phyloP scores from a whole-genome alignment of 37 sponge, comb jelly and placozoan genomes.

The Oopsacas minuta region DNA sequence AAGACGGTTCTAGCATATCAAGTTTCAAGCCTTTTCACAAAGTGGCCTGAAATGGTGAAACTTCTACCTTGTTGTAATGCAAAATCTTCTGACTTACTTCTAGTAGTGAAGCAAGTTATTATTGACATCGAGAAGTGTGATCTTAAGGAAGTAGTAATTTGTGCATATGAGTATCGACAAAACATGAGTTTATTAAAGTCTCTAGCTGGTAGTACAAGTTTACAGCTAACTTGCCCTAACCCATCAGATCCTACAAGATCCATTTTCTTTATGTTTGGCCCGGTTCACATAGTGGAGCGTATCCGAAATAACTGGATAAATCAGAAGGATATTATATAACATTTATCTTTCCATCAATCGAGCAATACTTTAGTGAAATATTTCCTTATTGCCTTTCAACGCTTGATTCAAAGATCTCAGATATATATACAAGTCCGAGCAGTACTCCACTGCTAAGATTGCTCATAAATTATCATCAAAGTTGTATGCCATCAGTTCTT shows the following conservation, averaged over 20 bases:
- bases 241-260: constrained; percentile 18
- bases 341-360: constrained; percentile 13
- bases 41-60: constrained; percentile 12
- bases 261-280: constrained; percentile 8
- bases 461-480: constrained; percentile 19
- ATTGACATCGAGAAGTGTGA: constrained; percentile 16
- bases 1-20: constrained; percentile 1
- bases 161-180: constrained; percentile 3
- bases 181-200: constrained; percentile 7
- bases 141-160: constrained; percentile 1
- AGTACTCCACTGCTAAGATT: not conserved
- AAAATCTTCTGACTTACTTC: constrained; percentile 19
- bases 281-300: constrained; percentile 4
- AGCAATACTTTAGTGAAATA: constrained; percentile 10
- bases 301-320: constrained; percentile 18
- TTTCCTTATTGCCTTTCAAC: constrained; percentile 14
- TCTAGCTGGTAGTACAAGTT: constrained; percentile 13
- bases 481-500: constrained; percentile 19
- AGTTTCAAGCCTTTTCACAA: constrained; percentile 17
- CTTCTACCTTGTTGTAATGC: constrained; percentile 17
- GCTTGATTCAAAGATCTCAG: constrained; percentile 19
- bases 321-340: constrained; percentile 9
- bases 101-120: constrained; percentile 9
- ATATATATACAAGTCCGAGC: constrained; percentile 15
- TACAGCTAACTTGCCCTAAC: constrained; percentile 10